Base-by-base conservation (phyloP, 2,113 vertebrate genomes). In the Cercopithecus mona region DNA sequence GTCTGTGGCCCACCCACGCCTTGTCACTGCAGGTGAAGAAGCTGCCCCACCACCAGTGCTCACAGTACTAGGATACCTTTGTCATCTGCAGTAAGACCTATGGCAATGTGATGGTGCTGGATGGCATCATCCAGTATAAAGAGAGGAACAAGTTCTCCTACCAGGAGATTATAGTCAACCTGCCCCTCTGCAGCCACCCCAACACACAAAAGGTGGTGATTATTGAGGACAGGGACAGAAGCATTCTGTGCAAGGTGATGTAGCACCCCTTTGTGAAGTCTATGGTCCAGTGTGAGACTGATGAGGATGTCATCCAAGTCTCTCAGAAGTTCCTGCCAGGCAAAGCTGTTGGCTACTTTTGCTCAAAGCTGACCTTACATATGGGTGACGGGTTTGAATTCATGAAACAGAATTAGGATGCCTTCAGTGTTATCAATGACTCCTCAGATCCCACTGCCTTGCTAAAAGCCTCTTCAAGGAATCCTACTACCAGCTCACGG, bases 391-490 rank as follows among this genome's bases (percentile, higher is more conserved):
- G 99, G 68, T 99, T 99, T 98, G 99, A 99, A 96, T 99, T 99
- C 97, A 99, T 99, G 99, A 99, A 99, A 95, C 99, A 99, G 98
- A 99, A 99, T 97, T 99, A 99, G 98, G 99, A 99, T 83, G 99
- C 99, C 68, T 99, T 99, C 32, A 99, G 99, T 80, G 97, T 99
- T 90, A 99, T 99, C 98, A 99, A 99, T 0, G 99, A 99, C 97
- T 99, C 99, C 0, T 99, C 99, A 27, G 99, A 99, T 98, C 99
- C 99, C 97, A 99, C 99, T 82, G 96, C 30, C 99, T 99, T 20
- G 99, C 99, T 22, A 99, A 99, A 98, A 99, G 99, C 97, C 98
- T 99, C 98, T 99, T 99, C 97, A 99, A 99, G 98, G 99, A 99
- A 98, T 99, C 99, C 18, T 99, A 99, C 97, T 99, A 99, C 97